phyloP scores from a whole-genome alignment of 2,888 invertebrate genomes.

The Cryptops parisi region DNA sequence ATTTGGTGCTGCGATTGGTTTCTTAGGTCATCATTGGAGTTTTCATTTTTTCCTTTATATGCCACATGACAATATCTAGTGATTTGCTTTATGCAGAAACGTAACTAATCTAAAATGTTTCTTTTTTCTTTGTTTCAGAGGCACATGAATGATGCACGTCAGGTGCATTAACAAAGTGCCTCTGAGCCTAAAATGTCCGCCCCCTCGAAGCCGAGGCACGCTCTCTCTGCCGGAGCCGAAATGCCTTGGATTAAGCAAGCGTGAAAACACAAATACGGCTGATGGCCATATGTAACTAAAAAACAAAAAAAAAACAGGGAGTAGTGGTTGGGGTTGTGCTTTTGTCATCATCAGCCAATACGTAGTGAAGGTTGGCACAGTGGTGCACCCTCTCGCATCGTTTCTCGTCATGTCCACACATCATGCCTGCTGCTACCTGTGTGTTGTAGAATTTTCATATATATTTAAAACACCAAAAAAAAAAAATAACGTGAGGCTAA shows the following conservation, averaged over 20 bases:
- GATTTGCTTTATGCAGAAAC: too few relatives aligned
- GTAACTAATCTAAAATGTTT: too few relatives aligned
- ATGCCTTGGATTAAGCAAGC: background rate
- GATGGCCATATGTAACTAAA: background rate
- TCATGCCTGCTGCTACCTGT: constrained; percentile 5
- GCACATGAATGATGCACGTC: constrained; percentile 16
- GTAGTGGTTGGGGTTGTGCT: too few relatives aligned
- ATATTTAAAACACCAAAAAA: too few relatives aligned
- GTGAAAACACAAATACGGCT: too few relatives aligned
- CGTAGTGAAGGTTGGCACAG: constrained; percentile 10
- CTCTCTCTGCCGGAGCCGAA: background rate
- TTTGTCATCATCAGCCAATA: too few relatives aligned
- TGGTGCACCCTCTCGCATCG: constrained; percentile 12
- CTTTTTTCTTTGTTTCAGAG: constrained; percentile 19
- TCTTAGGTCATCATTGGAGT: background rate
- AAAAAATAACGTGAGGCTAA: too few relatives aligned
- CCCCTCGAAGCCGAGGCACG: background rate
- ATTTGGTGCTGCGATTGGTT: too few relatives aligned
- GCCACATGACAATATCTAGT: background rate
- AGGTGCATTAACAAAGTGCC: constrained; percentile 17
- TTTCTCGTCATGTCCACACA: constrained; percentile 14
- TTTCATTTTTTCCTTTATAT: background rate
- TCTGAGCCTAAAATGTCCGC: constrained; percentile 11
- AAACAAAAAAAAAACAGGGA: too few relatives aligned
- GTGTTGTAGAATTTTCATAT: background rate